A percentile compares a stretch with the other conserved stretches of the same genome.
Conservation (phyloP, 2,797 vertebrate genomes). For the Hypotaenidia philippensis region DNA sequence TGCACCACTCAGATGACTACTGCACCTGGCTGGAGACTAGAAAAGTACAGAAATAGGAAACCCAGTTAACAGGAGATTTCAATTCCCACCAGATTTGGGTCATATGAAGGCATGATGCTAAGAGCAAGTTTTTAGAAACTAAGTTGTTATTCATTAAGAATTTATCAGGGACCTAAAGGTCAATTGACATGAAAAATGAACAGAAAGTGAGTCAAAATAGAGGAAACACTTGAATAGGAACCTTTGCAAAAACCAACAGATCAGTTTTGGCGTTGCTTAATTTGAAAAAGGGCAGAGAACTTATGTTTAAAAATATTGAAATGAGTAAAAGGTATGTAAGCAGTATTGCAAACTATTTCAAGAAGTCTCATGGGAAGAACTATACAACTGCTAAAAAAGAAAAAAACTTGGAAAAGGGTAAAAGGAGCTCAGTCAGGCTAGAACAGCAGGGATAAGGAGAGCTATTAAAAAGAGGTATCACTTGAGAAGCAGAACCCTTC, state of each 20-base stretch:
- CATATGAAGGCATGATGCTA: neutral
- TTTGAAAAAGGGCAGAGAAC: neutral
- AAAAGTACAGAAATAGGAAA: neutral
- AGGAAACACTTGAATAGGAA: neutral
- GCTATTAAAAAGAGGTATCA: neutral
- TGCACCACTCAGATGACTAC: neutral
- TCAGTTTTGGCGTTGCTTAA: too few relatives aligned
- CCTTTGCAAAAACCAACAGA: neutral
- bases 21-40: neutral
- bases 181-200: neutral
- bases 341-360: neutral
- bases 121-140: neutral
- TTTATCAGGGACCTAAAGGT: neutral
- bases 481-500: neutral
- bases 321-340: neutral
- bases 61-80: neutral
- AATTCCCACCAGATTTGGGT: neutral
- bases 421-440: neutral
- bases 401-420: neutral
- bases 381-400: neutral
- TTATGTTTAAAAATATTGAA: neutral
- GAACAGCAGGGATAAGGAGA: neutral
- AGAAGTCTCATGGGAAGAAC: neutral
- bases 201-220: neutral
- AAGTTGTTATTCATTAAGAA: neutral